These are phyloP conservation scores for Sericinus montela DNA, from an alignment of 2,888 invertebrate species.

Conservation along the genomic window DNA sequence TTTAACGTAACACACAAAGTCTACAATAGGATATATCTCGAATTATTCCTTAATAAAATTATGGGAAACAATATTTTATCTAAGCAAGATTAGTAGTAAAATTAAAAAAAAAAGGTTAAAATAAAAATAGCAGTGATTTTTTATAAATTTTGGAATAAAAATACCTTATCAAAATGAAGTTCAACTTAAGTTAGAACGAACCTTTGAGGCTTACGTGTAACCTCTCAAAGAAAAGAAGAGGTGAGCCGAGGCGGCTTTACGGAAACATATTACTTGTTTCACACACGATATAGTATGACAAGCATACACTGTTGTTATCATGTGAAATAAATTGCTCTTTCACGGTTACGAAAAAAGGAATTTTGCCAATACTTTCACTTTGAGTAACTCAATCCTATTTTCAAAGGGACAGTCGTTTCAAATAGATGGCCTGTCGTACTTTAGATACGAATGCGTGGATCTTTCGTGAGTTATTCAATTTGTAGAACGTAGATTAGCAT, in stretches of 20 bases:
- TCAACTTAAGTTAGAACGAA: constrained; percentile 29
- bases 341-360: constrained; percentile 25
- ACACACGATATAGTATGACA: constrained; percentile 22
- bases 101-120: no score
- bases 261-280: constrained; percentile 18
- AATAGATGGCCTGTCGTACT: constrained; percentile 67
- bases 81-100: no score
- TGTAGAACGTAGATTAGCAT: constrained; percentile 43
- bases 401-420: constrained; percentile 61
- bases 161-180: no score
- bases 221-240: constrained; percentile 23
- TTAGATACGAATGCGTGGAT: constrained; percentile 62
- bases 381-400: constrained; percentile 30
- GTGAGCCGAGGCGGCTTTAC: constrained; percentile 18
- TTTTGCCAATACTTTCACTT: constrained; percentile 32
- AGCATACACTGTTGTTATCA: constrained; percentile 14
- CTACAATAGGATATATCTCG: no score
- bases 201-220: constrained; percentile 46
- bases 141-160: no score
- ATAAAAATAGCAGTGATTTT: no score
- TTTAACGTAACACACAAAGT: no score
- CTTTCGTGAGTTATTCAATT: constrained; percentile 75
- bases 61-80: no score
- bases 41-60: no score
- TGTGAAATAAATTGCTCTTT: constrained; percentile 13